Evolutionary conservation across 2,113 vertebrate species (phyloP).

Genomic region (Nannospalax galili): DNA sequence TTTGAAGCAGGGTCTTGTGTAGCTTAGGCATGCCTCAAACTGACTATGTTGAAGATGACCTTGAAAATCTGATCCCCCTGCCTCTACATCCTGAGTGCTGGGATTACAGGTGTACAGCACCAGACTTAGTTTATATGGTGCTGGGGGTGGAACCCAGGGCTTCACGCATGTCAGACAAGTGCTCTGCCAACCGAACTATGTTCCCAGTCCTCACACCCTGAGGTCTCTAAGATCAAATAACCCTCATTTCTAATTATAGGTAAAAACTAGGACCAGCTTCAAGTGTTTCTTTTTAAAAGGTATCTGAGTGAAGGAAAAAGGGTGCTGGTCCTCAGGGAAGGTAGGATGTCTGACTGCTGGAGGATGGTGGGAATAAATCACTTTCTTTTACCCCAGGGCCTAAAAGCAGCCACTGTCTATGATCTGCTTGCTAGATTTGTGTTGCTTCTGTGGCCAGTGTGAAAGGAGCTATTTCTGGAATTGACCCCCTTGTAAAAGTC

Average conservation of each 20-base stretch:
- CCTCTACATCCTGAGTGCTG: neutral
- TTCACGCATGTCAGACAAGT: rapidly evolving
- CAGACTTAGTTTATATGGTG: too few relatives aligned
- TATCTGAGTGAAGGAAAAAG: neutral
- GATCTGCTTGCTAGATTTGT: slow-evolving; percentile 80
- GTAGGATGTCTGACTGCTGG: neutral
- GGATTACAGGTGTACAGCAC: neutral
- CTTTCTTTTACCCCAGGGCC: slow-evolving; percentile 39
- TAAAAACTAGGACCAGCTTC: neutral
- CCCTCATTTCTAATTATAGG: neutral
- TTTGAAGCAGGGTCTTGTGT: neutral
- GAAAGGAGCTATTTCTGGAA: slow-evolving; percentile 84
- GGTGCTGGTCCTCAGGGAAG: neutral
- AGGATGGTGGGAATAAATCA: slow-evolving; percentile 12
- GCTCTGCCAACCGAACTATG: neutral
- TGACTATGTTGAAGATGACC: neutral
- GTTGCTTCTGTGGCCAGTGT: slow-evolving; percentile 77
- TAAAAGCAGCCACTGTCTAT: slow-evolving; percentile 37
- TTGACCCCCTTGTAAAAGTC: slow-evolving; percentile 81
- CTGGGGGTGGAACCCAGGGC: too few relatives aligned
- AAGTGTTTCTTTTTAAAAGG: neutral
- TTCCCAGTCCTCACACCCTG: neutral
- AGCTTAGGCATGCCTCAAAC: neutral
- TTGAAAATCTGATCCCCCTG: neutral
- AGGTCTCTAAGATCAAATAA: neutral